These are phyloP conservation scores for Orgyia antiqua DNA, from an alignment of 2,888 invertebrate genomes.

Conservation along the genomic window DNA sequence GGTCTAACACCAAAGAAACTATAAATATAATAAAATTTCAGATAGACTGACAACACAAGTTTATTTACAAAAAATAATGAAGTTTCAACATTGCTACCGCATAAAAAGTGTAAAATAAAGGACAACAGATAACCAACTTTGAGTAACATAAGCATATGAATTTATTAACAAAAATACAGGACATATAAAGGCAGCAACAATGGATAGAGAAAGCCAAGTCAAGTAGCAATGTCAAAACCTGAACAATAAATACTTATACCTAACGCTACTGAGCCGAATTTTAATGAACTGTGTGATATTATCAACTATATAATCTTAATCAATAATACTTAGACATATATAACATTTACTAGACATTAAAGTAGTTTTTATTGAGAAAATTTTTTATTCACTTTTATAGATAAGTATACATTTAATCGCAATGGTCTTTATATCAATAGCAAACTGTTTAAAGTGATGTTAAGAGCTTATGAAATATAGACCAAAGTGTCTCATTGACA, in stretches of 20 bases:
- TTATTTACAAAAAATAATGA: conserved; percentile 37
- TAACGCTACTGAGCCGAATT: conserved; percentile 62
- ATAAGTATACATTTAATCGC: conserved; percentile 46
- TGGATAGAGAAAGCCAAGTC: conserved; percentile 23
- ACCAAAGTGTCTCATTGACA: conserved; percentile 39
- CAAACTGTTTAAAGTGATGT: conserved; percentile 17
- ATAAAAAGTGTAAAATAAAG: conserved; percentile 23
- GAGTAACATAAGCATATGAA: conserved; percentile 47
- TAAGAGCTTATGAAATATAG: conserved; percentile 45
- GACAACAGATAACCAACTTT: conserved; percentile 55
- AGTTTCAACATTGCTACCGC: conserved; percentile 74
- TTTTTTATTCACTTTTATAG: conserved; percentile 26
- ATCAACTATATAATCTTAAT: conserved; percentile 55
- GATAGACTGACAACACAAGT: conserved; percentile 58
- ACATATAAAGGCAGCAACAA: conserved; percentile 22
- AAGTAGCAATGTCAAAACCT: conserved; percentile 74
- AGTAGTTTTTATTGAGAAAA: conserved; percentile 61
- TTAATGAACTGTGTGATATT: conserved; percentile 51
- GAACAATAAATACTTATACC: conserved; percentile 45
- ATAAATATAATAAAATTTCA: conserved; percentile 14
- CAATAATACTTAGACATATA: conserved; percentile 68
- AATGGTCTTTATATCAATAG: conserved; percentile 46
- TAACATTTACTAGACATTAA: conserved; percentile 75
- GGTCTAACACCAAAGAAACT: conserved; percentile 8
- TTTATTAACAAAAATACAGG: conserved; percentile 23